phyloP scores from a whole-genome alignment of 2,888 invertebrate genomes.

The Criorhina ranunculi region DNA sequence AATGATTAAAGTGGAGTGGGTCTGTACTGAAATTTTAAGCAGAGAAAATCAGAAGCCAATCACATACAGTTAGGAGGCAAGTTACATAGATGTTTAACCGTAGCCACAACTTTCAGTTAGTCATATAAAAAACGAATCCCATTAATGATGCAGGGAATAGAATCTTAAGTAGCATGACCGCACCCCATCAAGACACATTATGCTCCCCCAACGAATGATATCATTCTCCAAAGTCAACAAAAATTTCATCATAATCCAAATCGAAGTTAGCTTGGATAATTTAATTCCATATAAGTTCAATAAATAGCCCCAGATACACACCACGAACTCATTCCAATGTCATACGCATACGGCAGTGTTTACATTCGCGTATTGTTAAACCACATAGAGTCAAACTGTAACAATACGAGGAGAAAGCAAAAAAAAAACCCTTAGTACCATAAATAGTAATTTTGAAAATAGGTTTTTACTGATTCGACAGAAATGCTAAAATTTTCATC shows the following conservation, averaged over 20 bases:
- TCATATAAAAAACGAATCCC: conserved; percentile 78
- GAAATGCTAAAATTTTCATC: conserved; percentile 73
- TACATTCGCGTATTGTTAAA: conserved; percentile 43
- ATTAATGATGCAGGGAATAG: conserved; percentile 7
- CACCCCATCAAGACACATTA: conserved; percentile 27
- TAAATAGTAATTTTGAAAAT: conserved; percentile 76
- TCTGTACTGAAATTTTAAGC: background rate
- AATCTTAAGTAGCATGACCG: conserved; percentile 10
- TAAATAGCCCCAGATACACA: conserved; percentile 57
- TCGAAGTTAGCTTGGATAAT: conserved; percentile 41
- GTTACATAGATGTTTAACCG: background rate
- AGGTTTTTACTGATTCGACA: conserved; percentile 76
- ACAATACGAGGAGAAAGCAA: conserved; percentile 12
- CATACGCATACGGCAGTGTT: conserved; percentile 45
- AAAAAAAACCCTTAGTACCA: conserved; percentile 50
- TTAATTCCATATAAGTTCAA: conserved; percentile 65
- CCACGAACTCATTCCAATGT: conserved; percentile 8
- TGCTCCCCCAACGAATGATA: conserved; percentile 48
- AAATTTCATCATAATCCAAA: conserved; percentile 64
- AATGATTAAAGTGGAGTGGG: background rate
- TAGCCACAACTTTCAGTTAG: too few relatives aligned
- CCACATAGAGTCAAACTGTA: conserved; percentile 34
- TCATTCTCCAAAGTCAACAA: conserved; percentile 60
- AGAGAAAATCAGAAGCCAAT: background rate
- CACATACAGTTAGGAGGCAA: background rate